Percentiles rank a stretch among this genome's conserved stretches.
phyloP scores from a whole-genome alignment of 2,113 vertebrate genomes.

The Toxotes jaculatrix region DNA sequence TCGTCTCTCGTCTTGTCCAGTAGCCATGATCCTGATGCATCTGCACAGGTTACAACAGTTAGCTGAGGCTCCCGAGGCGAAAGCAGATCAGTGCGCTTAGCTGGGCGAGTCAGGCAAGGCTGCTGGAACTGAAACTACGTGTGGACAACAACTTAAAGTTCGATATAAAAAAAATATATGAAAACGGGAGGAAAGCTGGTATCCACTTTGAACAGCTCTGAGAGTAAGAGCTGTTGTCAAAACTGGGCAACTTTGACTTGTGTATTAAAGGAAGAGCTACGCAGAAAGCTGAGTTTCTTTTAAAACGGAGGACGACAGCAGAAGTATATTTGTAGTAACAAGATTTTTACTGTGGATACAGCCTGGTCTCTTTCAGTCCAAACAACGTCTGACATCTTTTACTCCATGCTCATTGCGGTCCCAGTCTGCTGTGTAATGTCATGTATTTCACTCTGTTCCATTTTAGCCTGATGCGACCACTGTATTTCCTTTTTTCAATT shows the following conservation, averaged over 20 bases:
- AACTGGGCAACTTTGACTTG: neutral
- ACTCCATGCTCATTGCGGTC: neutral
- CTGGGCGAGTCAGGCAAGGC: conserved; percentile 23
- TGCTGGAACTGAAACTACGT: conserved; percentile 14
- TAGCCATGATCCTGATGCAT: conserved; percentile 32
- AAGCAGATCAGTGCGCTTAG: conserved; percentile 42
- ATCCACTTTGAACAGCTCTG: no score
- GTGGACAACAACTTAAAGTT: neutral
- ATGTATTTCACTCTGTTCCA: neutral
- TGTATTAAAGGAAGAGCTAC: neutral
- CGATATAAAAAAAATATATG: conserved; percentile 4
- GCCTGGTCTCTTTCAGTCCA: neutral
- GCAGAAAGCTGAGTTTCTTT: neutral
- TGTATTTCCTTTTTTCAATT: neutral
- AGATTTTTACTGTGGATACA: neutral
- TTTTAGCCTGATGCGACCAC: neutral
- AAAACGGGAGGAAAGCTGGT: neutral
- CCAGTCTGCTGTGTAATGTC: neutral
- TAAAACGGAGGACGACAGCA: neutral
- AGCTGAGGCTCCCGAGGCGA: conserved; percentile 18
- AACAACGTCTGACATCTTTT: neutral
- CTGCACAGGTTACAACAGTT: conserved; percentile 41
- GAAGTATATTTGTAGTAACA: neutral
- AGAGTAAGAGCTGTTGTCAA: neutral
- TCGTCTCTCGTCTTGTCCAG: neutral